These are phyloP conservation scores for Cochlearius cochlearius DNA, from an alignment of 2,113 vertebrate species.

Conservation along the genomic window DNA sequence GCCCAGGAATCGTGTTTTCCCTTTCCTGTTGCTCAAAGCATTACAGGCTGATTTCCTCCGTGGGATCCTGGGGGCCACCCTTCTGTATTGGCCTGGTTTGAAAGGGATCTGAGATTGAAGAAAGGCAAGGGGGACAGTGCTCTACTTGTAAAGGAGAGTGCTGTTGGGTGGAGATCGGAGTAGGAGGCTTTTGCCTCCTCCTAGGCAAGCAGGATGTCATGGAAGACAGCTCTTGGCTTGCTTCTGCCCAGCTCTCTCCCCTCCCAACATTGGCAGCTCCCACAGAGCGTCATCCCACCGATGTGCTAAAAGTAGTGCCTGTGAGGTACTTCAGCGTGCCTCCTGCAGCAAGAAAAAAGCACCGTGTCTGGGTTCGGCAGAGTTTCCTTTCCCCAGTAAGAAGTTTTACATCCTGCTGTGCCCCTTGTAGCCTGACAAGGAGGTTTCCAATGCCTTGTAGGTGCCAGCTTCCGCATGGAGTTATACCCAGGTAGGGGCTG, in stretches of 20 bases:
- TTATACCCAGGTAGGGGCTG: not conserved
- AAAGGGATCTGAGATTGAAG: not conserved
- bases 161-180: not conserved
- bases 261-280: not conserved
- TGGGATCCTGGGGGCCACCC: not conserved
- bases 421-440: not conserved
- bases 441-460: not conserved
- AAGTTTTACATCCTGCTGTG: not conserved
- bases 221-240: not conserved
- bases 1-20: not conserved
- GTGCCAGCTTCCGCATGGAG: not conserved
- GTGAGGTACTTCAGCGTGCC: not conserved
- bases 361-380: accelerated
- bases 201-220: not conserved
- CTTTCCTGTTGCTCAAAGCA: not conserved
- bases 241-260: not conserved
- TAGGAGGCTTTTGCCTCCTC: not conserved
- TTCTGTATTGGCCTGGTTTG: not conserved
- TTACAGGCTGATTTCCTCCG: not conserved
- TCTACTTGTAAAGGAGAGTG: not conserved
- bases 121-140: not conserved
- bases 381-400: not conserved
- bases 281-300: not conserved
- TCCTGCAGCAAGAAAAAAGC: not conserved
- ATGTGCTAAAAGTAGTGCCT: not conserved